Evolutionary conservation across 2,113 vertebrate genomes (phyloP).

Genomic region (Axis porcinus): DNA sequence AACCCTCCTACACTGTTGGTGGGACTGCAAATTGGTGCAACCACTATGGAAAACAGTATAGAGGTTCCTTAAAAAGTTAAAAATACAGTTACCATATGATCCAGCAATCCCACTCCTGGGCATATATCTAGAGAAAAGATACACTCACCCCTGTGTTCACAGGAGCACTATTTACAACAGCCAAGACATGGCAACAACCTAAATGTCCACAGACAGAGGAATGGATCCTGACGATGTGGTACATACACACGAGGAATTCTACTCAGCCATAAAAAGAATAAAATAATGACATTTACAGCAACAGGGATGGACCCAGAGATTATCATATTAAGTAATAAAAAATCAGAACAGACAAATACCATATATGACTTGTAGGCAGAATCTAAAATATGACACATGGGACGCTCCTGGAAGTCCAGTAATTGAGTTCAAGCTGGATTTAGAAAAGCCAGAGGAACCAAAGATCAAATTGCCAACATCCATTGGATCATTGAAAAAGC

Average conservation of each 20-base stretch:
- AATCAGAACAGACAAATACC: neutral
- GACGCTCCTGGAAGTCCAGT: neutral
- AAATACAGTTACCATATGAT: neutral
- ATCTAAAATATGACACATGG: neutral
- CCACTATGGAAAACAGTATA: neutral
- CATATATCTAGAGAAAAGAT: neutral
- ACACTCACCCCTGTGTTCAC: neutral
- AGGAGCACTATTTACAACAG: neutral
- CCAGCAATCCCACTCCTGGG: neutral
- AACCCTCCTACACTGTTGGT: neutral
- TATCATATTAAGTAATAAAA: neutral
- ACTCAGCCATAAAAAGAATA: neutral
- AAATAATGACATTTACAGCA: neutral
- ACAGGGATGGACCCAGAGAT: neutral
- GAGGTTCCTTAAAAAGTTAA: neutral
- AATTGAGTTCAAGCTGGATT: neutral
- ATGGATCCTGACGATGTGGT: neutral
- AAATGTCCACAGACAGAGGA: neutral
- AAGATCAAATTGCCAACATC: neutral
- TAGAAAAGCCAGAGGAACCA: neutral
- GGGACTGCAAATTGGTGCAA: neutral
- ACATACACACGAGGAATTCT: neutral
- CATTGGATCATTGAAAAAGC: accelerated
- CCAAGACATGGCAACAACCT: neutral
- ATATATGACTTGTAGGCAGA: neutral